Conservation (phyloP, 2,797 vertebrate species). For the Bucorvus abyssinicus region DNA sequence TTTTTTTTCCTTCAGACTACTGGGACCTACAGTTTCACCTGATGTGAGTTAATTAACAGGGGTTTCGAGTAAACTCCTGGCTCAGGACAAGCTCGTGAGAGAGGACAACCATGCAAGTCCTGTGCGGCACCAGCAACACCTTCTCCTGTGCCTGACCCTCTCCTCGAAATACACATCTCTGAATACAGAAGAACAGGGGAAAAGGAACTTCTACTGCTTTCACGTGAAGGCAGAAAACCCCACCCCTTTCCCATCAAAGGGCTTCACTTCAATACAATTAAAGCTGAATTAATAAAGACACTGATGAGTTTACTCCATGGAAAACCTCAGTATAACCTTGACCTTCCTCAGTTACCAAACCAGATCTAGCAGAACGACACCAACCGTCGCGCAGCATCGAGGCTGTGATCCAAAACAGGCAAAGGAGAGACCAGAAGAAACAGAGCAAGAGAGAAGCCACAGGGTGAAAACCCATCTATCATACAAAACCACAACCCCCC, state of each 20-base stretch:
- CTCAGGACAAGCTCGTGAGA: neutral
- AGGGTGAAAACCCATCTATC: neutral
- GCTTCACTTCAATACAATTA: neutral
- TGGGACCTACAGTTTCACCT: neutral
- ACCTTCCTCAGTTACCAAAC: neutral
- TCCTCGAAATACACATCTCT: neutral
- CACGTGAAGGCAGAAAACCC: neutral
- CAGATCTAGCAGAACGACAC: rapidly evolving
- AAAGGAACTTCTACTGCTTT: neutral
- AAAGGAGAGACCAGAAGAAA: neutral
- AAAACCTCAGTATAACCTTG: neutral
- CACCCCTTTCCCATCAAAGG: neutral
- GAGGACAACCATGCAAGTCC: neutral
- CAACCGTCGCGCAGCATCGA: rapidly evolving
- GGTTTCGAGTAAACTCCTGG: neutral
- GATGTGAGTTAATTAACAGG: neutral
- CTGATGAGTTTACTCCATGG: neutral
- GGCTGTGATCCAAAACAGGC: rapidly evolving
- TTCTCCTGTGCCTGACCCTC: neutral
- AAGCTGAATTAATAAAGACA: neutral
- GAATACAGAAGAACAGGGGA: neutral
- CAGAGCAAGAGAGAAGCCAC: neutral
- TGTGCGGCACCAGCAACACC: neutral
- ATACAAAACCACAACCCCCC: neutral
- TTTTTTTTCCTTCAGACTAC: too few relatives aligned